These are phyloP conservation scores for Bergia sp. DNA, from an alignment of 92 coral and sea anemone genomes.

Conservation along the genomic window DNA sequence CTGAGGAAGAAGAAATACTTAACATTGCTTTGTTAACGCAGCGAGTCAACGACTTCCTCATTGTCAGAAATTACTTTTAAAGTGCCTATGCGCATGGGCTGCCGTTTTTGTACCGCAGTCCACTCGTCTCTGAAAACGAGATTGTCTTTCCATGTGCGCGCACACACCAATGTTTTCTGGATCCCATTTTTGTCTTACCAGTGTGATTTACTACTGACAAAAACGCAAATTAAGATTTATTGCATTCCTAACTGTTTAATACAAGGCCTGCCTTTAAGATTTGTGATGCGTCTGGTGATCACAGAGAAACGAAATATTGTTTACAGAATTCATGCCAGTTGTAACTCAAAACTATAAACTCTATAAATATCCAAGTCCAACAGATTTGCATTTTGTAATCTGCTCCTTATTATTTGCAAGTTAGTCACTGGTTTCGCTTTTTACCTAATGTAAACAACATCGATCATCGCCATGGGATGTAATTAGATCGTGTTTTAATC, in stretches of 20 bases:
- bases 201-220: neutral
- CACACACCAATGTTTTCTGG: too few relatives aligned
- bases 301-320: neutral
- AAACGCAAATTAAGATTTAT: neutral
- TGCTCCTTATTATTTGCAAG: neutral
- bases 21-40: too few relatives aligned
- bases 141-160: too few relatives aligned
- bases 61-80: too few relatives aligned
- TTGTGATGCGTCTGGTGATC: neutral
- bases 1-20: too few relatives aligned
- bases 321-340: neutral
- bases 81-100: too few relatives aligned
- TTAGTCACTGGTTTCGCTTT: neutral
- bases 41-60: too few relatives aligned
- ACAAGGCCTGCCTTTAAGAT: neutral
- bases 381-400: neutral
- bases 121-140: too few relatives aligned
- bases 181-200: neutral
- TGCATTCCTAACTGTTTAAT: neutral
- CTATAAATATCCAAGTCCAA: neutral
- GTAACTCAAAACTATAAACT: neutral
- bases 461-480: neutral
- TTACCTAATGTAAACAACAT: conserved; percentile 4
- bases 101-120: too few relatives aligned
- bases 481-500: neutral